A percentile compares a stretch with the other conserved stretches of the same genome.
These are phyloP conservation scores for Pontoporia blainvillei DNA, from an alignment of 2,113 vertebrate genomes.

Conservation along the genomic window DNA sequence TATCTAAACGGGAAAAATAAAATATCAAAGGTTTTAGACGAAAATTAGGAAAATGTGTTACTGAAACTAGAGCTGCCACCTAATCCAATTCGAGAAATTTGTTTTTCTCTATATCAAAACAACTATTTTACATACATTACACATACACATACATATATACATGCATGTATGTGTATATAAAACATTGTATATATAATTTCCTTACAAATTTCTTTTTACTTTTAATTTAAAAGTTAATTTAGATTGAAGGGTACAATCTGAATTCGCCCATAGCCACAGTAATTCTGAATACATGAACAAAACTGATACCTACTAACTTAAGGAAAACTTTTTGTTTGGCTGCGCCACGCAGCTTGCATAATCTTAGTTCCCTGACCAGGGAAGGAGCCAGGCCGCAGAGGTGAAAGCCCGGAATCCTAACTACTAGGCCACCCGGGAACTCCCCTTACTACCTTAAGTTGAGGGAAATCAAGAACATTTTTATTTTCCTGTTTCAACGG, in stretches of 20 bases:
- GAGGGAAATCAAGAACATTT: background rate
- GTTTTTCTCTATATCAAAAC: background rate
- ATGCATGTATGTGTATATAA: background rate
- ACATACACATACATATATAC: background rate
- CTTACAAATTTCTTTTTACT: background rate
- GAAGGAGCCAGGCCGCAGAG: background rate
- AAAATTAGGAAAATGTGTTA: background rate
- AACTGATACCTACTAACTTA: background rate
- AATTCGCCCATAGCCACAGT: background rate
- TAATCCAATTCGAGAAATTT: background rate
- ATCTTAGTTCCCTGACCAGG: background rate
- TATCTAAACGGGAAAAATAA: background rate
- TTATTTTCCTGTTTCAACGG: background rate
- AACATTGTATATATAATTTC: background rate
- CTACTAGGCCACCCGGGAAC: background rate
- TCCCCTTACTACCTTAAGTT: background rate
- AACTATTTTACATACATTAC: background rate
- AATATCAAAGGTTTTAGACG: constrained; percentile 1
- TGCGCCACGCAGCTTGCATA: background rate
- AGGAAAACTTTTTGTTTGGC: background rate
- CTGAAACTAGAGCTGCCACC: background rate
- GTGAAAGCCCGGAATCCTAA: background rate
- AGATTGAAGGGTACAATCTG: background rate
- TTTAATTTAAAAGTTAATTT: background rate
- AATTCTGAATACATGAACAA: constrained; percentile 9